Evolutionary conservation across 1,140 invertebrate species (phyloP).

Genomic region (Lepidurus arcticus): DNA sequence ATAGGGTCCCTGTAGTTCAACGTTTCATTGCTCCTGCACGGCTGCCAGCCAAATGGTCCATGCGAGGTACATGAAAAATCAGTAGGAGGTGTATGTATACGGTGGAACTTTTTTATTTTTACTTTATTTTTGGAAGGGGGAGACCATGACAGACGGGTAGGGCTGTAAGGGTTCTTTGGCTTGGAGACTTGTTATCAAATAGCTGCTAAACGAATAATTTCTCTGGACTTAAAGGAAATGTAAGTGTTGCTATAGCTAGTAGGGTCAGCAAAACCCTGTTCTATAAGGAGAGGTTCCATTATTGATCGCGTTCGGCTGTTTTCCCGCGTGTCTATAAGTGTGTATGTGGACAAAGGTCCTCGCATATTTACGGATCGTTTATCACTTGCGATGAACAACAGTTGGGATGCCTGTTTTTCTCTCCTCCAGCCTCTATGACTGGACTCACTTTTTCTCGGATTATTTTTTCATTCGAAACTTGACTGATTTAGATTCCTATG

Average conservation of each 20-base stretch:
- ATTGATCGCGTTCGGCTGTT: neutral
- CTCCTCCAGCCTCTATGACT: neutral
- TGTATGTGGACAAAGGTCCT: slow-evolving; percentile 8
- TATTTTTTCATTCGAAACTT: neutral
- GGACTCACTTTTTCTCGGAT: neutral
- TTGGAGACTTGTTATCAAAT: neutral
- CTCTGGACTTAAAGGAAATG: neutral
- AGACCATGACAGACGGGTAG: neutral
- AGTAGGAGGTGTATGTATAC: neutral
- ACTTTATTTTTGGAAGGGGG: neutral
- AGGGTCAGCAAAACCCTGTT: neutral
- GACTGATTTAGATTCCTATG: neutral
- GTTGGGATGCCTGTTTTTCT: neutral
- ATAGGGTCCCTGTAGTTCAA: neutral
- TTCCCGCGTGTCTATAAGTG: neutral
- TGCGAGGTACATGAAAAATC: neutral
- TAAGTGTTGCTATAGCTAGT: neutral
- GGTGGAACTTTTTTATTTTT: neutral
- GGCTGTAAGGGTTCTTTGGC: neutral
- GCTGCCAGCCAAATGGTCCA: neutral
- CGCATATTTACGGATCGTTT: slow-evolving; percentile 21
- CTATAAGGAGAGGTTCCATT: neutral
- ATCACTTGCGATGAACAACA: slow-evolving; percentile 2
- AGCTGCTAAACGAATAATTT: neutral
- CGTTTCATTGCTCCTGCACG: neutral